Conservation (phyloP, 2,888 invertebrate genomes). For the Drosophila monieri region DNA sequence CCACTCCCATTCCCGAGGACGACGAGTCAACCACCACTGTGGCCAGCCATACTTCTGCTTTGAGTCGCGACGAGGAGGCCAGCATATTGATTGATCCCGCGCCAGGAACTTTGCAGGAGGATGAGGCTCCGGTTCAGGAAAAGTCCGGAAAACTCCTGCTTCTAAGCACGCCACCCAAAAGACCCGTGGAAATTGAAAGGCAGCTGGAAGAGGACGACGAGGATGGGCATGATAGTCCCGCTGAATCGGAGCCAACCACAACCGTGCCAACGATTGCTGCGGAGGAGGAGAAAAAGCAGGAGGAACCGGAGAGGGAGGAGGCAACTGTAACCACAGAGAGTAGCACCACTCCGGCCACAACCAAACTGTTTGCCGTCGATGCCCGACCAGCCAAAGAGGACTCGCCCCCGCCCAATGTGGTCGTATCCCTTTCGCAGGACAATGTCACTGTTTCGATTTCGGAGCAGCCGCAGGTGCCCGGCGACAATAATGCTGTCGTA, state of each 20-base stretch:
- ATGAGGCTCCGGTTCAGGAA: conserved; percentile 18
- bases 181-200: conserved; percentile 65
- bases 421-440: conserved; percentile 54
- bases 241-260: conserved; percentile 41
- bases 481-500: conserved; percentile 63
- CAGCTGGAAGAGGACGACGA: conserved; percentile 75
- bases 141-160: conserved; percentile 73
- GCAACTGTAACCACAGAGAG: conserved; percentile 40
- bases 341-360: conserved; percentile 46
- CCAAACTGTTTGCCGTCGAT: conserved; percentile 67
- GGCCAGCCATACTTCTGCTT: conserved; percentile 7
- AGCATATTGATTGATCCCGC: conserved; percentile 64
- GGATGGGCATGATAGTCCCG: conserved; percentile 45
- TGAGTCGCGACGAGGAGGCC: conserved; percentile 67
- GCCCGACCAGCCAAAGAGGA: conserved; percentile 54
- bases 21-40: conserved; percentile 41
- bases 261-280: conserved; percentile 42
- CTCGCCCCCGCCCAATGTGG: conserved; percentile 48
- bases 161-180: conserved; percentile 74
- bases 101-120: conserved; percentile 44
- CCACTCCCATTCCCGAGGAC: conserved; percentile 11
- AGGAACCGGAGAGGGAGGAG: conserved; percentile 21
- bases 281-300: conserved; percentile 11
- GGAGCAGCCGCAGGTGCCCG: conserved; percentile 58
- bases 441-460: conserved; percentile 60